Evolutionary conservation across 2,888 invertebrate species (phyloP).

Genomic region (Autographa gamma): DNA sequence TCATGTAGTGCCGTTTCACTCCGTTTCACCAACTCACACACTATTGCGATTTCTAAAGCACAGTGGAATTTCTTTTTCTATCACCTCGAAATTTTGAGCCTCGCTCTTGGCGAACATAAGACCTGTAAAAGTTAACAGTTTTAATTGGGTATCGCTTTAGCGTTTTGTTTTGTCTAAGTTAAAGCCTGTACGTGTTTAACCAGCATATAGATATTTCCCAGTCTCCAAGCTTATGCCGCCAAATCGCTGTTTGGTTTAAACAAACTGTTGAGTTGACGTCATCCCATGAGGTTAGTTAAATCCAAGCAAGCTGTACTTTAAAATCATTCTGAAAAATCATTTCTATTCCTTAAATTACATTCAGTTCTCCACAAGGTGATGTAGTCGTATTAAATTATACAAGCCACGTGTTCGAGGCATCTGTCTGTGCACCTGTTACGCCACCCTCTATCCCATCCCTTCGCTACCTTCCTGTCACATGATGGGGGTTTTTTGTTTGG

Average conservation of each 20-base stretch:
- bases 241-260: background rate
- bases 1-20: conserved; percentile 82
- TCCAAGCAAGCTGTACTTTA: background rate
- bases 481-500: conserved; percentile 22
- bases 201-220: background rate
- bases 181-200: background rate
- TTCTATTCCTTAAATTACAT: background rate
- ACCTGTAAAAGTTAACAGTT: background rate
- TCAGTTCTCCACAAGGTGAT: conserved; percentile 35
- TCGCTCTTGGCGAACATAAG: conserved; percentile 43
- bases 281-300: background rate
- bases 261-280: background rate
- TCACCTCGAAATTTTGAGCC: conserved; percentile 57
- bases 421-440: conserved; percentile 65
- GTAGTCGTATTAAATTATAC: conserved; percentile 17
- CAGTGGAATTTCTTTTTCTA: conserved; percentile 74
- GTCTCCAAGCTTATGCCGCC: background rate
- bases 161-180: conserved; percentile 1
- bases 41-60: conserved; percentile 77
- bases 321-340: background rate
- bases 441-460: conserved; percentile 43
- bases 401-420: conserved; percentile 67
- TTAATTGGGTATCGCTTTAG: background rate
- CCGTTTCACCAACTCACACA: conserved; percentile 76
- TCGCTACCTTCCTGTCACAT: conserved; percentile 32